Base-by-base conservation (phyloP, 2,888 invertebrate genomes). In the Ormyrus pomaceus region DNA sequence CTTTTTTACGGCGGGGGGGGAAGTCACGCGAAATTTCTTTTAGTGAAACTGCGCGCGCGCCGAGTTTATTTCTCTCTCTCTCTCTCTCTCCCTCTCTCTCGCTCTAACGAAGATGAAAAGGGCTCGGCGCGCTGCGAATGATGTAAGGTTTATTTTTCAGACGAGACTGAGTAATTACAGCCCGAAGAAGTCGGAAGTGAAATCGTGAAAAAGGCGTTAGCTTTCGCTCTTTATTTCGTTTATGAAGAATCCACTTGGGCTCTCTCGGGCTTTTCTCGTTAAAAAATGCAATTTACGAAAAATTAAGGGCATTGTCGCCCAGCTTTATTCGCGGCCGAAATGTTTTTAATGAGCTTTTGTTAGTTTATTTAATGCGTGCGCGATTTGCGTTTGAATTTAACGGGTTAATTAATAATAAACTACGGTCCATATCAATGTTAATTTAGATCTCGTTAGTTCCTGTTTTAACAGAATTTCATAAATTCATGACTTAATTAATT, bases 71-170 rank as follows among this genome's bases (percentile, higher is more conserved):
- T 62, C 46, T n/a, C 7, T 19, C n/a, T 68, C 58, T 53, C 59
- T 19, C 55, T 62, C 56, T 48, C 10, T 64, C 64, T 68, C 58
- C 46, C 59, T 19, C 55, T 62, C 56, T 48, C 10, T 64, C 64
- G 61, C 58, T 56, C 70, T 71, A 77, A 81, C 70, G 59, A 70
- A 81, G 70, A 81, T 77, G 70, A 81, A 81, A 81, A 77, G 61
- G 64, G 56, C 56, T 0, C 6, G 13, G 61, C 59, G 51, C 45
- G 59, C 70, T 59, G 56, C 76, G 75, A 80, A 66, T 72, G 76
- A 72, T 76, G 56, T 46, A 58, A 62, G 72, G 50, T 77, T 64
- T 80, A 69, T 77, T 80, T 81, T 69, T 53, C 48, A 69, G 48
- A 56, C 64, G 55, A 53, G 56, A 59, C 74, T 74, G 66, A 73